These are phyloP conservation scores for Microcebus murinus DNA, from an alignment of 2,113 vertebrate species.

Conservation along the genomic window DNA sequence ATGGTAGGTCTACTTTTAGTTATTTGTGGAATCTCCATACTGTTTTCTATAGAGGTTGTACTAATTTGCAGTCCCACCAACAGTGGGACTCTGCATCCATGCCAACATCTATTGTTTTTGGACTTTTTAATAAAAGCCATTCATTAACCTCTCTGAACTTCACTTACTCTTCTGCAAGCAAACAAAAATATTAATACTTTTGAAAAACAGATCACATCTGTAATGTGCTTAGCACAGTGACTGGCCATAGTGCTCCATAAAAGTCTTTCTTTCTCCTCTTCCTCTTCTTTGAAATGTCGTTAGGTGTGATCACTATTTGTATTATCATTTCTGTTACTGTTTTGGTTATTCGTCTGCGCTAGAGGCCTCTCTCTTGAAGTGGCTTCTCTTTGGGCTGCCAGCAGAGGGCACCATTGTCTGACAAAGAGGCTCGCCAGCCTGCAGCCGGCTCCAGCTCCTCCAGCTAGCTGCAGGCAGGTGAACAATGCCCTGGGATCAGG, in stretches of 20 bases:
- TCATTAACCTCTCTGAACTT: not conserved
- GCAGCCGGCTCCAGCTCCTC: too few relatives aligned
- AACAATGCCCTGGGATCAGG: not conserved
- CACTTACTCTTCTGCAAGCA: not conserved
- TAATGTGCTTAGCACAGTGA: not conserved
- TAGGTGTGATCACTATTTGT: not conserved
- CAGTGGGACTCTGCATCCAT: too few relatives aligned
- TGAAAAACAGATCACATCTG: not conserved
- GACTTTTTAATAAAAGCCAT: too few relatives aligned
- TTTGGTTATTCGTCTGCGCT: not conserved
- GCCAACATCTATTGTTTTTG: too few relatives aligned
- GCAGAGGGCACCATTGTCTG: slow-evolving; percentile 60
- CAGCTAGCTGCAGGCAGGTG: rapidly evolving
- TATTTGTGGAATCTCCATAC: too few relatives aligned
- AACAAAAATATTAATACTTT: not conserved
- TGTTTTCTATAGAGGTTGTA: too few relatives aligned
- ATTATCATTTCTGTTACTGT: rapidly evolving
- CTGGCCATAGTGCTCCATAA: not conserved
- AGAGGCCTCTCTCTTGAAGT: not conserved
- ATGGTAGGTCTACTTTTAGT: too few relatives aligned
- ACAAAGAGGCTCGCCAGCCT: not conserved
- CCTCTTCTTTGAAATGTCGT: not conserved
- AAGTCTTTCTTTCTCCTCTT: not conserved
- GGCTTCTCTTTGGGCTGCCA: not conserved
- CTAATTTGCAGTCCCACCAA: too few relatives aligned